Evolutionary conservation across 1,140 invertebrate species (phyloP).

Genomic region (Bathynomus jamesi): DNA sequence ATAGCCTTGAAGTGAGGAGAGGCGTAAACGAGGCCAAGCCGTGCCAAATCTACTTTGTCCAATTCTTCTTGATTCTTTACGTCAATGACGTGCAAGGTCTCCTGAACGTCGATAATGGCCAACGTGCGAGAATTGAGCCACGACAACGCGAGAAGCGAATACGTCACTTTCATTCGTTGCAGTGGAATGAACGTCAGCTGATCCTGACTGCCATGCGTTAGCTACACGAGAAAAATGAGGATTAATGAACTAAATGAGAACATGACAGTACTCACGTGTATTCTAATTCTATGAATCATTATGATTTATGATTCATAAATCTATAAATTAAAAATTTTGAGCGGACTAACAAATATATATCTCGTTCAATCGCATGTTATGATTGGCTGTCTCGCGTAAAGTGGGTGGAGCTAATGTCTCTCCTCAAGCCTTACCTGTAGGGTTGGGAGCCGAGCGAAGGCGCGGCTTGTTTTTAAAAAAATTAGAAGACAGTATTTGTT

Average conservation of each 20-base stretch:
- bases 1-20: slow-evolving; percentile 83
- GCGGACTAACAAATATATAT: no score
- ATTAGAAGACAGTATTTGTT: no score
- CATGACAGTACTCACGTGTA: not conserved
- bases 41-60: slow-evolving; percentile 71
- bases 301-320: not conserved
- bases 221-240: slow-evolving; percentile 12
- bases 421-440: no score
- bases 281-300: not conserved
- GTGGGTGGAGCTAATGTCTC: no score
- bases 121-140: slow-evolving; percentile 85
- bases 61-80: slow-evolving; percentile 75
- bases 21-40: slow-evolving; percentile 78
- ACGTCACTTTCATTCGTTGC: slow-evolving; percentile 58
- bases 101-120: slow-evolving; percentile 72
- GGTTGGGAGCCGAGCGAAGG: no score
- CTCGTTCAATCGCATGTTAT: no score
- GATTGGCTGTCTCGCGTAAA: no score
- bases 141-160: slow-evolving; percentile 61
- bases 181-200: slow-evolving; percentile 56
- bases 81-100: slow-evolving; percentile 79
- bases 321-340: no score
- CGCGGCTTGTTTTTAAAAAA: no score
- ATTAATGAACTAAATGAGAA: not conserved
- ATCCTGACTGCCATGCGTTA: slow-evolving; percentile 40